Evolutionary conservation across 2,888 invertebrate species (phyloP).

Genomic region (Phyllotreta striolata): DNA sequence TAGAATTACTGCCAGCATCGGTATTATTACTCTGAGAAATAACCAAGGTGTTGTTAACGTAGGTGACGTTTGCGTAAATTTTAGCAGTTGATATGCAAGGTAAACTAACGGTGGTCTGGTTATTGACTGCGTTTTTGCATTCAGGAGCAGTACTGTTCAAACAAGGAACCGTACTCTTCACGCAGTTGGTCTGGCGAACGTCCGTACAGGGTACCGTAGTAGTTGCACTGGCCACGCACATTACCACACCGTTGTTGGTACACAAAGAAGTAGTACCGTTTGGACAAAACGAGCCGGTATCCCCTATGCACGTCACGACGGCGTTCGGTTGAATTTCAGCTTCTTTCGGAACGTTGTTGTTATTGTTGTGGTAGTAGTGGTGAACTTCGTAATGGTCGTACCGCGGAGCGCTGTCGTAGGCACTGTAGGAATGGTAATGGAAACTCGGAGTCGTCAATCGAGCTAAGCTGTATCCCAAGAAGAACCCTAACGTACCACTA

Average conservation of each 20-base stretch:
- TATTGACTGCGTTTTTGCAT: constrained; percentile 47
- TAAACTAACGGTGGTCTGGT: constrained; percentile 49
- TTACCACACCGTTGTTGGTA: constrained; percentile 57
- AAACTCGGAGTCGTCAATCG: constrained; percentile 52
- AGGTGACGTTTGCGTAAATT: constrained; percentile 48
- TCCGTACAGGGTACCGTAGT: constrained; percentile 54
- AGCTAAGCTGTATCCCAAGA: constrained; percentile 52
- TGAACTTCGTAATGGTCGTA: constrained; percentile 57
- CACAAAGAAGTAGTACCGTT: constrained; percentile 56
- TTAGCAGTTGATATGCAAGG: constrained; percentile 55
- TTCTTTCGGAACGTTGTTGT: constrained; percentile 49
- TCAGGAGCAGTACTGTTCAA: constrained; percentile 52
- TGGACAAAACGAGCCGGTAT: constrained; percentile 55
- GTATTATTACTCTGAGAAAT: constrained; percentile 37
- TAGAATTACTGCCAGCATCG: constrained; percentile 20
- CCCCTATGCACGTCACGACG: constrained; percentile 54
- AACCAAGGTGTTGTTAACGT: constrained; percentile 49
- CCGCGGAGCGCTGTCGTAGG: constrained; percentile 47
- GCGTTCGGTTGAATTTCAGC: constrained; percentile 54
- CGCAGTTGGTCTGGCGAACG: constrained; percentile 51
- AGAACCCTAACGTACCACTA: constrained; percentile 53
- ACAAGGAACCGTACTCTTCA: constrained; percentile 54
- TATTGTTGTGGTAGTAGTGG: constrained; percentile 57
- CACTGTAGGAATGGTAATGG: constrained; percentile 40
- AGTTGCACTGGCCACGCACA: constrained; percentile 56